These are phyloP conservation scores for Macaca nemestrina DNA, from an alignment of 2,113 vertebrate species.

Conservation along the genomic window DNA sequence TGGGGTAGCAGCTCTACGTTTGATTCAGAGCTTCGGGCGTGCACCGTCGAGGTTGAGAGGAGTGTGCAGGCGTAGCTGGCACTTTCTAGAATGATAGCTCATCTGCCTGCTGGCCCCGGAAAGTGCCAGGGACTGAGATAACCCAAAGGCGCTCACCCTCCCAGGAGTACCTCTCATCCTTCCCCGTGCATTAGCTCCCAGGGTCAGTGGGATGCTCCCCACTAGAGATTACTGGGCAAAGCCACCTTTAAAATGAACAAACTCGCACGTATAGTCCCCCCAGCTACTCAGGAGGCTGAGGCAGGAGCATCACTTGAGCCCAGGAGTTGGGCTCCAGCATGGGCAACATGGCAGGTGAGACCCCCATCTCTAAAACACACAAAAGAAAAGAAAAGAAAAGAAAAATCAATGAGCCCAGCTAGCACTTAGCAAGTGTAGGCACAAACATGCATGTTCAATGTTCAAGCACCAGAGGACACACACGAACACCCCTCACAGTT, in stretches of 20 bases:
- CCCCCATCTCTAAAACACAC: not conserved
- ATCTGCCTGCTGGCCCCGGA: not conserved
- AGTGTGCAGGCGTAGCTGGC: accelerated
- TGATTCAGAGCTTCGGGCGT: not conserved
- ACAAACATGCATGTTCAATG: not conserved
- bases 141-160: not conserved
- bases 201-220: not conserved
- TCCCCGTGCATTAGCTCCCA: not conserved
- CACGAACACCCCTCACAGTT: not conserved
- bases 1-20: not conserved
- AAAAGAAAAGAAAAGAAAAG: not conserved
- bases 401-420: not conserved
- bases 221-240: not conserved
- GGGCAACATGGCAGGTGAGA: not conserved
- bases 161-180: not conserved
- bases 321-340: not conserved
- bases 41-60: too few relatives aligned
- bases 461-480: not conserved
- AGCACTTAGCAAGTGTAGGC: not conserved
- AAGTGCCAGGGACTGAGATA: not conserved
- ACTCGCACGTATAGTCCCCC: not conserved
- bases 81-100: not conserved
- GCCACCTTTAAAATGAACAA: not conserved
- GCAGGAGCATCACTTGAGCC: not conserved
- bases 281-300: not conserved